A percentile compares a stretch with the other conserved stretches of the same genome.
Conservation (phyloP, 2,113 vertebrate genomes). For the Cyprinus carpio region DNA sequence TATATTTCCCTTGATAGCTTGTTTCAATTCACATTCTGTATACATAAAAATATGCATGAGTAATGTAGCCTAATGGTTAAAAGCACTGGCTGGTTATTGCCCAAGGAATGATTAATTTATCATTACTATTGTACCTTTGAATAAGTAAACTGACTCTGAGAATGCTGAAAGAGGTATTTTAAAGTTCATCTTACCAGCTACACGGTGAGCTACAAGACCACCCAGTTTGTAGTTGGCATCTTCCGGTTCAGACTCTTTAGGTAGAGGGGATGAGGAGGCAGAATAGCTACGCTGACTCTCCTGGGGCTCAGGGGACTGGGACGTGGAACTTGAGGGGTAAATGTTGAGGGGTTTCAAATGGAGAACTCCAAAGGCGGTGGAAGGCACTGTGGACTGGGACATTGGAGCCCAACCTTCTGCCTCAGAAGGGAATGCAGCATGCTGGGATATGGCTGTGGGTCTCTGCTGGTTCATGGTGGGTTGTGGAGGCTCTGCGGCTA, state of each 20-base stretch:
- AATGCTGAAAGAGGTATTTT: not conserved
- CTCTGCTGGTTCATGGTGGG: conserved; percentile 47
- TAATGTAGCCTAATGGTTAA: not conserved
- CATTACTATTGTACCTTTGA: not conserved
- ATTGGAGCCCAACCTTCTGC: conserved; percentile 63
- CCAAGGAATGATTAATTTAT: not conserved
- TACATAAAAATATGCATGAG: not conserved
- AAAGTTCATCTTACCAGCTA: conserved; percentile 83
- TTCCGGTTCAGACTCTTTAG: conserved; percentile 78
- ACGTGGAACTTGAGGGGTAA: conserved; percentile 65
- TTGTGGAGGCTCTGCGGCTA: conserved; percentile 54
- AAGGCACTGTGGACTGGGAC: conserved; percentile 26
- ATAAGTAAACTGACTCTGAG: not conserved
- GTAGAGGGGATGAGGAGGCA: conserved; percentile 72
- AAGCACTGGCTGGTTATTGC: not conserved
- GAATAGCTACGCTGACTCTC: conserved; percentile 58
- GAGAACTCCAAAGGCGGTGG: conserved; percentile 49
- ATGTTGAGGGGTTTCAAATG: conserved; percentile 69
- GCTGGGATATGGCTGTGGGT: conserved; percentile 44
- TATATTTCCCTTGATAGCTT: not conserved
- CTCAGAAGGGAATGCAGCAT: conserved; percentile 55
- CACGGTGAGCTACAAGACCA: conserved; percentile 92
- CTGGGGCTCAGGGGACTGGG: conserved; percentile 60
- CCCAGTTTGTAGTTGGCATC: conserved; percentile 85
- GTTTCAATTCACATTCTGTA: not conserved